Conservation (phyloP, 2,888 invertebrate genomes). For the Pollenia amentaria region DNA sequence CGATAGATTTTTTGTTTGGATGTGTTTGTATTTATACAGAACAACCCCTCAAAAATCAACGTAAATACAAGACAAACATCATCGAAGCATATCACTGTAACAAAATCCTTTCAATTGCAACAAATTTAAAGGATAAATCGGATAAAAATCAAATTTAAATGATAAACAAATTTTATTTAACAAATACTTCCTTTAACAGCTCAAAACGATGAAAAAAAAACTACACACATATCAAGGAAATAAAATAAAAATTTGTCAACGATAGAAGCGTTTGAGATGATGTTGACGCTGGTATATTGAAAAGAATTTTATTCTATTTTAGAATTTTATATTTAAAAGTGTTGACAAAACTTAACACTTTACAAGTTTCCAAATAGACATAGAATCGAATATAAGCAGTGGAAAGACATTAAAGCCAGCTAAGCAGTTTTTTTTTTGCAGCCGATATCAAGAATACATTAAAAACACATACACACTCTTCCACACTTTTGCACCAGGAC, state of each 20-base stretch:
- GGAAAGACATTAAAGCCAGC: conserved; percentile 65
- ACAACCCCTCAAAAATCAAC: conserved; percentile 71
- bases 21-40: background rate
- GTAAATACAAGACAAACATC: conserved; percentile 52
- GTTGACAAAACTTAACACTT: conserved; percentile 83
- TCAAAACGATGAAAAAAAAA: background rate
- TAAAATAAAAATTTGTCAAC: conserved; percentile 39
- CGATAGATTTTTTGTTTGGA: background rate
- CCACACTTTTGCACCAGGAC: background rate
- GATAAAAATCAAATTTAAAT: conserved; percentile 83
- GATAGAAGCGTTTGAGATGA: background rate
- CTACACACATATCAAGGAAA: conserved; percentile 21
- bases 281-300: conserved; percentile 7
- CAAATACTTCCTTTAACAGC: conserved; percentile 31
- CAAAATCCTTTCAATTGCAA: conserved; percentile 83
- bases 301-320: conserved; percentile 64
- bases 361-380: conserved; percentile 27
- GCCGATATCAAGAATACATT: conserved; percentile 42
- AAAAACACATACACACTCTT: background rate
- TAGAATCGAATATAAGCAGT: background rate
- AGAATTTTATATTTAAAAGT: conserved; percentile 65
- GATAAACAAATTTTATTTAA: conserved; percentile 81
- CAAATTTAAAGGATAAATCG: conserved; percentile 83
- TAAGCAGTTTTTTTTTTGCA: conserved; percentile 73
- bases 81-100: conserved; percentile 59